phyloP scores from a whole-genome alignment of 2,113 vertebrate genomes.

The Muscicapa adusta region DNA sequence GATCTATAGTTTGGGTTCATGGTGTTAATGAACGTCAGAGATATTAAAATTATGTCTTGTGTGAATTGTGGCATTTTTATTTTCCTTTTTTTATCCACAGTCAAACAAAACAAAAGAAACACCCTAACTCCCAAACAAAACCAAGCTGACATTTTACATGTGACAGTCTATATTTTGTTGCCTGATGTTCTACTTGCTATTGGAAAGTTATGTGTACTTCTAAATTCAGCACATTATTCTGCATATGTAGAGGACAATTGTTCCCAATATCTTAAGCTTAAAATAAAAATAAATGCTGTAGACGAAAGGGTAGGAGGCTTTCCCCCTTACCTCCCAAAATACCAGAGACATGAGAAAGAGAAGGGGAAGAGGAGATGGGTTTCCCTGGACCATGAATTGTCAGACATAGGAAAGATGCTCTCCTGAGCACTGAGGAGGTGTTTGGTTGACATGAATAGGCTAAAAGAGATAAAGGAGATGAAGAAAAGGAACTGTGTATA shows the following conservation, averaged over 20 bases:
- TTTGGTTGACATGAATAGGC: background rate
- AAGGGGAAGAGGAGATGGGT: background rate
- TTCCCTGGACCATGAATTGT: background rate
- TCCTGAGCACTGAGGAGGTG: background rate
- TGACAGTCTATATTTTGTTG: background rate
- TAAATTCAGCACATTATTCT: background rate
- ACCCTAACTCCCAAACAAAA: background rate
- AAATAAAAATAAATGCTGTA: background rate
- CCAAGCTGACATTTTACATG: rapidly evolving
- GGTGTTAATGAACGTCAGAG: background rate
- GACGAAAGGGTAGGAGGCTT: background rate
- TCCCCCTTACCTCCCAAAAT: background rate
- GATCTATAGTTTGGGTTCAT: background rate
- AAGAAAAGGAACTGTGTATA: background rate
- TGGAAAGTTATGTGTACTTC: background rate
- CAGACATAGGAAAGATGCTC: background rate
- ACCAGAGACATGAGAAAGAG: background rate
- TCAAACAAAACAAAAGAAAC: background rate
- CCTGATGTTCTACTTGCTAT: background rate
- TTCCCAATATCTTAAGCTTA: background rate
- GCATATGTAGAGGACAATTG: background rate
- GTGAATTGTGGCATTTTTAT: background rate
- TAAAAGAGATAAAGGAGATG: background rate
- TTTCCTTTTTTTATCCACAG: background rate
- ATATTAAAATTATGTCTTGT: background rate